Percentiles rank a stretch among this genome's conserved stretches.
phyloP scores from a whole-genome alignment of 1,140 invertebrate genomes.

The Nebria ingens region DNA sequence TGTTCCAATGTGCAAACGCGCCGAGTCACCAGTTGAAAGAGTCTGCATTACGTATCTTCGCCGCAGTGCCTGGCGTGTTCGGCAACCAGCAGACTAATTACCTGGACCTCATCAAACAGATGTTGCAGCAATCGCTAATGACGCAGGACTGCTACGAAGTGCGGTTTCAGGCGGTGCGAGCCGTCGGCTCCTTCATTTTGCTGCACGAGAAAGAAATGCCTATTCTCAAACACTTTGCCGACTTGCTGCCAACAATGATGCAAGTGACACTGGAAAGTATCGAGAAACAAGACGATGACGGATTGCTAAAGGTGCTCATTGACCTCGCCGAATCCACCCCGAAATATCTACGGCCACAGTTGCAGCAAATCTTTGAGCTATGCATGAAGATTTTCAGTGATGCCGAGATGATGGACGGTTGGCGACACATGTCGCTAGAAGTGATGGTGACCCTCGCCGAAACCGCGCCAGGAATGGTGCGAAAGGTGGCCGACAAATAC shows the following conservation, averaged over 20 bases:
- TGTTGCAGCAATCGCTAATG: constrained; percentile 73
- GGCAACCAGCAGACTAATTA: constrained; percentile 90
- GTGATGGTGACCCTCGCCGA: constrained; percentile 91
- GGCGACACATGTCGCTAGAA: constrained; percentile 86
- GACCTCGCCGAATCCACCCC: constrained; percentile 89
- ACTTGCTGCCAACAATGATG: constrained; percentile 61
- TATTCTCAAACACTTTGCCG: constrained; percentile 79
- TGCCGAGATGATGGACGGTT: constrained; percentile 66
- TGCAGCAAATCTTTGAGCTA: constrained; percentile 80
- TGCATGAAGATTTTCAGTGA: constrained; percentile 77
- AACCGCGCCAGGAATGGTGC: constrained; percentile 89
- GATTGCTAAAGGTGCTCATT: constrained; percentile 80
- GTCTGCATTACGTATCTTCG: constrained; percentile 87
- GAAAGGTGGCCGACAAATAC: constrained; percentile 77
- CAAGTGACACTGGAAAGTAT: constrained; percentile 70
- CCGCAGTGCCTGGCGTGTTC: constrained; percentile 92
- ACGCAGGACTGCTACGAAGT: constrained; percentile 60
- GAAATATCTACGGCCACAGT: constrained; percentile 79
- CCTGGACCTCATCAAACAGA: constrained; percentile 87
- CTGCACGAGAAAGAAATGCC: constrained; percentile 80
- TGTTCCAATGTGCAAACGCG: constrained; percentile 89
- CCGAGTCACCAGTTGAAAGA: constrained; percentile 76
- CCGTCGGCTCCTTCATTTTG: constrained; percentile 81
- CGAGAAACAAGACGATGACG: constrained; percentile 78
- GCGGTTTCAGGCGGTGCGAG: constrained; percentile 69